Evolutionary conservation across 2,113 vertebrate species (phyloP).

Genomic region (Chloroceryle aenea): DNA sequence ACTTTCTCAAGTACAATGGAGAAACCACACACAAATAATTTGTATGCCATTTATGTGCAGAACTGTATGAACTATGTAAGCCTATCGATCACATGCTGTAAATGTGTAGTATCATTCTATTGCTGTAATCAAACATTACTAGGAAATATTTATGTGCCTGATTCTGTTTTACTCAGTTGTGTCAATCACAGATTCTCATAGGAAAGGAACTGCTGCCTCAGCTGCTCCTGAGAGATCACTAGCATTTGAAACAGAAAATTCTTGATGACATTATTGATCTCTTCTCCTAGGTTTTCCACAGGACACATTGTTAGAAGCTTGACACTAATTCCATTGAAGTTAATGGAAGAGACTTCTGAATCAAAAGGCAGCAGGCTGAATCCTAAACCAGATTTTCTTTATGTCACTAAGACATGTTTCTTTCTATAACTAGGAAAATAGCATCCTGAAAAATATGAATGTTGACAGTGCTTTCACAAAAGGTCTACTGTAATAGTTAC

Average conservation of each 20-base stretch:
- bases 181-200: background rate
- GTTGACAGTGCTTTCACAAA: background rate
- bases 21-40: background rate
- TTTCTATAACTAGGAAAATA: background rate
- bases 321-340: background rate
- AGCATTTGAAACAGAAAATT: background rate
- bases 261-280: background rate
- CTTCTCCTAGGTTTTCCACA: background rate
- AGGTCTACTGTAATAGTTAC: background rate
- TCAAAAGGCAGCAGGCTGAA: background rate
- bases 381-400: background rate
- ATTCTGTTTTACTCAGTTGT: background rate
- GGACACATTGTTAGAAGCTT: background rate
- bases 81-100: background rate
- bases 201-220: background rate
- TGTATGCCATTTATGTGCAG: background rate
- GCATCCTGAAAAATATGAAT: background rate
- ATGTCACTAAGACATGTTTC: rapidly evolving
- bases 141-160: background rate
- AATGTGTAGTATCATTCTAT: background rate
- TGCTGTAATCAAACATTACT: background rate
- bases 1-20: background rate
- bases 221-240: background rate
- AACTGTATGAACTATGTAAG: background rate
- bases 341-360: background rate